These are phyloP conservation scores for Podiceps cristatus DNA, from an alignment of 2,113 vertebrate genomes.

Conservation along the genomic window DNA sequence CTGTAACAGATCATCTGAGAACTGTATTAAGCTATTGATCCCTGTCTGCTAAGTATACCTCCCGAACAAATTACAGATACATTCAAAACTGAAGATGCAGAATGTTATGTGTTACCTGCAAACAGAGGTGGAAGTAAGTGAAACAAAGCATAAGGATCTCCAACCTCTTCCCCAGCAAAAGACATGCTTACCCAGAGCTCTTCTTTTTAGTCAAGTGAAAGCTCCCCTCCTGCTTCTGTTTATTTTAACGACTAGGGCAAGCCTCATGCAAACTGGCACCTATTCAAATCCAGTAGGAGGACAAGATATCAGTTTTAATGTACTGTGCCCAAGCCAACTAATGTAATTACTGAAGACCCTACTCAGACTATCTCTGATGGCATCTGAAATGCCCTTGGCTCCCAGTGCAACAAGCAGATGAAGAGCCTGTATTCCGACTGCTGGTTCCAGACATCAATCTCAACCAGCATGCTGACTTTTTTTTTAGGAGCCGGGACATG, in stretches of 20 bases:
- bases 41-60: not conserved
- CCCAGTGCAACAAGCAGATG: fast-evolving
- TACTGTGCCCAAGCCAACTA: not conserved
- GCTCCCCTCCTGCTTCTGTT: not conserved
- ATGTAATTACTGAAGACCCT: not conserved
- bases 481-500: not conserved
- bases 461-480: not conserved
- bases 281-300: not conserved
- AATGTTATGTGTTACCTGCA: not conserved
- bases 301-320: not conserved
- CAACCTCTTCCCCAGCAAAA: not conserved
- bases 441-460: not conserved
- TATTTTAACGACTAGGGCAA: not conserved
- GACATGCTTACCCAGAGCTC: not conserved
- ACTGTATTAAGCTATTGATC: not conserved
- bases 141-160: not conserved
- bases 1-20: not conserved
- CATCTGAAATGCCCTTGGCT: not conserved
- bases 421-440: not conserved
- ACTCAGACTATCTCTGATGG: not conserved
- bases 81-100: not conserved
- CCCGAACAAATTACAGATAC: not conserved
- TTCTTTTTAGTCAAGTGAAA: not conserved
- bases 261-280: not conserved
- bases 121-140: not conserved